Evolutionary conservation across 2,797 vertebrate species (phyloP).

Genomic region (Glyptemys insculpta): DNA sequence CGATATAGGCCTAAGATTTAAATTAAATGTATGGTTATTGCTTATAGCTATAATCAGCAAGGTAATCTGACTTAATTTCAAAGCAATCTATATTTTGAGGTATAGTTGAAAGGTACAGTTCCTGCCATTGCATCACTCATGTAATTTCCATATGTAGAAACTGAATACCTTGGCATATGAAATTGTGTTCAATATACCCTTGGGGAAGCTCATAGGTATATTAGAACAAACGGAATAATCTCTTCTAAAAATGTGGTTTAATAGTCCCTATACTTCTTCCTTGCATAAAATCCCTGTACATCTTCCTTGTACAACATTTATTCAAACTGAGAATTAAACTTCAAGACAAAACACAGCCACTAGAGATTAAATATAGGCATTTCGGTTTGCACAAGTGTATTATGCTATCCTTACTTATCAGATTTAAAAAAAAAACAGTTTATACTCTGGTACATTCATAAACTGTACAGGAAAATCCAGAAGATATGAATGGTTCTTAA

Average conservation of each 20-base stretch:
- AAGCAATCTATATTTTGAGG: background rate
- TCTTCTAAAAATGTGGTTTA: background rate
- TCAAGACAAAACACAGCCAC: background rate
- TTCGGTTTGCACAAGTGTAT: background rate
- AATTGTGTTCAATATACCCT: background rate
- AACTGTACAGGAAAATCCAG: constrained; percentile 58
- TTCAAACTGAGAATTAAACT: background rate
- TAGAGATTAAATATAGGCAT: constrained; percentile 10
- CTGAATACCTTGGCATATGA: background rate
- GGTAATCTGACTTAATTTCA: background rate
- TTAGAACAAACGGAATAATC: constrained; percentile 2
- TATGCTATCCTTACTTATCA: constrained; percentile 30
- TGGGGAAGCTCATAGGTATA: background rate
- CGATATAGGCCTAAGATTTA: background rate
- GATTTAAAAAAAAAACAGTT: constrained; percentile 4
- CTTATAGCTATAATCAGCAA: background rate
- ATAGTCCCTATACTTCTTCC: background rate
- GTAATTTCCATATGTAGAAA: background rate
- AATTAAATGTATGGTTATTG: background rate
- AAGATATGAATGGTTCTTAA: constrained; percentile 62
- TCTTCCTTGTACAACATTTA: background rate
- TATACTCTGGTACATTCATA: constrained; percentile 7
- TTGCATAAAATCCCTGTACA: background rate
- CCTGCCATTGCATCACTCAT: background rate
- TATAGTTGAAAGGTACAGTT: background rate